Evolutionary conservation across 1,140 invertebrate genomes (phyloP).

Genomic region (Tetragnatha versicolor): DNA sequence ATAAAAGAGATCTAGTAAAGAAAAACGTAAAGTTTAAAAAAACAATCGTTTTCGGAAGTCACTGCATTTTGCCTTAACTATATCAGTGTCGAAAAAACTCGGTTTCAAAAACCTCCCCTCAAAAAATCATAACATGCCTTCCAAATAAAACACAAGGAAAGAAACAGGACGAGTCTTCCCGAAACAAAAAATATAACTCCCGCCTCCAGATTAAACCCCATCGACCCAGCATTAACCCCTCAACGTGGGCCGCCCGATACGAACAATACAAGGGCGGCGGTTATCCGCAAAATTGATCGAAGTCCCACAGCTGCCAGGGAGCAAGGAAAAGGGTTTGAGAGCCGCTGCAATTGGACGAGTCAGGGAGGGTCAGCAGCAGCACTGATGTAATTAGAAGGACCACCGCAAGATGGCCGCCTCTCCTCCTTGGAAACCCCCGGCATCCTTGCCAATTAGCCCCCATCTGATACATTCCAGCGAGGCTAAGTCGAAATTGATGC

Average conservation of each 20-base stretch:
- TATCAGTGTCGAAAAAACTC: too few species aligned
- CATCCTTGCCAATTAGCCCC: slow-evolving; percentile 25
- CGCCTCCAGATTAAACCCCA: slow-evolving; percentile 48
- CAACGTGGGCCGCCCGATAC: slow-evolving; percentile 9
- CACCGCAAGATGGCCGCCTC: neutral
- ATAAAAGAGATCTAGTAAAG: too few species aligned
- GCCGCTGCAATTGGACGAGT: slow-evolving; percentile 24
- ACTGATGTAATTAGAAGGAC: slow-evolving; percentile 55
- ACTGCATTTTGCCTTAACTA: too few species aligned
- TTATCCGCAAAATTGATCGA: slow-evolving; percentile 57
- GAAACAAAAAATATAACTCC: neutral
- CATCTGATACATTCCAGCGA: slow-evolving; percentile 26
- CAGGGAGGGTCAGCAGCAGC: neutral
- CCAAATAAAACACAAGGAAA: neutral
- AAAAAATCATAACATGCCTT: neutral
- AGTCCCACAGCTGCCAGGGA: slow-evolving; percentile 43
- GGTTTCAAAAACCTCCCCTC: neutral
- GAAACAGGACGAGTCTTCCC: neutral
- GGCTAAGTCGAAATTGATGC: slow-evolving; percentile 36
- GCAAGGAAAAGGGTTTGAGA: slow-evolving; percentile 42
- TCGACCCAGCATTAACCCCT: slow-evolving; percentile 35
- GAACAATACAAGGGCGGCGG: slow-evolving; percentile 47
- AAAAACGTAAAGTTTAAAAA: too few species aligned
- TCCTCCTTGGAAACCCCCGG: slow-evolving; percentile 19
- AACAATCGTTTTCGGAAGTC: too few species aligned